Percentiles rank a stretch among this genome's conserved stretches.
These are phyloP conservation scores for Microchirus variegatus DNA, from an alignment of 2,797 vertebrate genomes.

Conservation along the genomic window DNA sequence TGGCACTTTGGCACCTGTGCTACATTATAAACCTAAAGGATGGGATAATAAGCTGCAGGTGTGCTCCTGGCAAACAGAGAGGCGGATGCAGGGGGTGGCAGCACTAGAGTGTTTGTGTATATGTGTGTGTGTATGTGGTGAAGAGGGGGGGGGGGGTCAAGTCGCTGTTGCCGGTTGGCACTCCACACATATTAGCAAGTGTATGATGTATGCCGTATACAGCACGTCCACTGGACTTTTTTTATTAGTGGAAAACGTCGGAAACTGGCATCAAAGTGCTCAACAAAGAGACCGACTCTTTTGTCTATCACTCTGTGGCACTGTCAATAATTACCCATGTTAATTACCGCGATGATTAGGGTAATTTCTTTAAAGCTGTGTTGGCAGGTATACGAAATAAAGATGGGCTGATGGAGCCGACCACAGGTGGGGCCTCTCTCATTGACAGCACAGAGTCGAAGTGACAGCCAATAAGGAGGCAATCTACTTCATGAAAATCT, in stretches of 20 bases:
- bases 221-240: conserved; percentile 12
- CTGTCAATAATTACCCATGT: conserved; percentile 70
- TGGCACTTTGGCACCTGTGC: conserved; percentile 86
- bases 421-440: conserved; percentile 46
- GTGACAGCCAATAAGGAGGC: conserved; percentile 74
- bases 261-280: conserved; percentile 34
- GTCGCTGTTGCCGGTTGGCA: conserved; percentile 74
- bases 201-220: conserved; percentile 54
- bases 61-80: conserved; percentile 72
- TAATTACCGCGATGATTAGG: conserved; percentile 68
- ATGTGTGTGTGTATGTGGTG: not conserved
- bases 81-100: conserved; percentile 41
- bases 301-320: conserved; percentile 35
- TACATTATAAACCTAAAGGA: conserved; percentile 84
- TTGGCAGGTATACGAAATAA: conserved; percentile 67
- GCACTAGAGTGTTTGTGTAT: conserved; percentile 30
- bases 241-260: conserved; percentile 30
- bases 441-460: conserved; percentile 47
- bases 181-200: conserved; percentile 51
- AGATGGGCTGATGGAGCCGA: conserved; percentile 47
- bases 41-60: conserved; percentile 91
- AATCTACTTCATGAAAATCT: conserved; percentile 68
- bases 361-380: conserved; percentile 63
- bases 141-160: conserved; percentile 41
- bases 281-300: conserved; percentile 22